Evolutionary conservation across 2,113 vertebrate genomes (phyloP), one percentile per base, ranked within the genome.

Genomic region (Tringa solitaria): DNA sequence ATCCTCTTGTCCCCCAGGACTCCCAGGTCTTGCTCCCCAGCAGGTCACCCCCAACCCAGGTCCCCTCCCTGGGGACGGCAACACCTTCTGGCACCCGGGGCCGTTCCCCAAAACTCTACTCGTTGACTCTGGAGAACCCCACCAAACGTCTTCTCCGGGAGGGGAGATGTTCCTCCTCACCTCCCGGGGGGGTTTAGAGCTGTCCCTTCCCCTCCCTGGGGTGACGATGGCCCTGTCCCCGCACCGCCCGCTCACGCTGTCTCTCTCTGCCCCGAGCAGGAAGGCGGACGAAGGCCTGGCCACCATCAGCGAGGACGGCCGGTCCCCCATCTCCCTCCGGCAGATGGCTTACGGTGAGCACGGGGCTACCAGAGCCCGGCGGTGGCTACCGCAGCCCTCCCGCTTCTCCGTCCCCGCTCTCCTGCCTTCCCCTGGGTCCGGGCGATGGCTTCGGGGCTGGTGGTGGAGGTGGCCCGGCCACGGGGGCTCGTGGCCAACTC

Each of bases 321-420:
- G 89, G 17, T 98, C 98, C 14, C 98, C 98, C 65, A 96, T 98
- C 68, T 98, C 98, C 46, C 97, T 98, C 94, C 95, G 95, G 28
- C 98, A 98, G 80, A 98, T 98, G 98, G 98, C 98, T 11, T 98
- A 98, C 3, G 98, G 98, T 98, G 97, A 98, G 97, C 33, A 14
- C 4, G 2, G 2, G 51, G 12, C 48, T 50, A 50, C 48, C 48
- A 50, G 48, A 23, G 23, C 48, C 22, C 12, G 48, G 23, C 11
- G 23, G 48, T 50, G 50, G 39, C 48, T 33, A 26, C 7, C 2
- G 5, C 35, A 3, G 43, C 60, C 13, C 24, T 17, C 87, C 28
- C 4, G 4, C 1, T 10, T 32, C 28, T 37, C 5, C 26, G 14
- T 24, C 21, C 30, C 37, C 1, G 1, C 9, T 16, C 41, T 37